A percentile compares a stretch with the other conserved stretches of the same genome.
These are phyloP conservation scores for Vicugna pacos DNA, from an alignment of 2,113 vertebrate species.

Conservation along the genomic window DNA sequence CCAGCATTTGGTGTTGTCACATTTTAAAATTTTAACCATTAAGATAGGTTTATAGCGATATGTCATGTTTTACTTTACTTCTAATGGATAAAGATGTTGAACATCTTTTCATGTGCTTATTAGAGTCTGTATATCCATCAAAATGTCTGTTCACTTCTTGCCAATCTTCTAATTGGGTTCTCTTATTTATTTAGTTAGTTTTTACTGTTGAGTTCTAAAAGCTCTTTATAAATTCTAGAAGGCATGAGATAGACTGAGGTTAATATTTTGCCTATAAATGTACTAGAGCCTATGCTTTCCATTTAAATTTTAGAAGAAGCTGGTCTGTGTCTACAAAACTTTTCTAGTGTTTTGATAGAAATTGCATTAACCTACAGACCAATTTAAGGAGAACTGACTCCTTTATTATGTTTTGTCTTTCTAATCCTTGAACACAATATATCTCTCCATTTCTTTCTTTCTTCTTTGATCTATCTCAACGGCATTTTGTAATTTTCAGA, in stretches of 20 bases:
- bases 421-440: neutral
- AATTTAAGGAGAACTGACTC: neutral
- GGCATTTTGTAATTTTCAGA: neutral
- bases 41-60: neutral
- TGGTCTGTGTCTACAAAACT: neutral
- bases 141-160: neutral
- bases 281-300: neutral
- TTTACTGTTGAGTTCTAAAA: neutral
- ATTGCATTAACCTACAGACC: neutral
- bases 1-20: neutral
- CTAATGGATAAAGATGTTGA: neutral
- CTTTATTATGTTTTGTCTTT: neutral
- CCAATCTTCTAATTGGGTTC: neutral
- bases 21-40: neutral
- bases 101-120: neutral
- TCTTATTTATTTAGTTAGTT: neutral
- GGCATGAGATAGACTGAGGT: neutral
- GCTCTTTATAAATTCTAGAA: slow-evolving; percentile 20
- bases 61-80: neutral
- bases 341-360: neutral
- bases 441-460: neutral
- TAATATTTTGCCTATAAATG: neutral
- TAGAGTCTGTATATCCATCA: neutral
- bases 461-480: neutral
- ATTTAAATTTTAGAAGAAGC: slow-evolving; percentile 38